Conservation (phyloP, 2,797 vertebrate species). For the Coendou prehensilis region DNA sequence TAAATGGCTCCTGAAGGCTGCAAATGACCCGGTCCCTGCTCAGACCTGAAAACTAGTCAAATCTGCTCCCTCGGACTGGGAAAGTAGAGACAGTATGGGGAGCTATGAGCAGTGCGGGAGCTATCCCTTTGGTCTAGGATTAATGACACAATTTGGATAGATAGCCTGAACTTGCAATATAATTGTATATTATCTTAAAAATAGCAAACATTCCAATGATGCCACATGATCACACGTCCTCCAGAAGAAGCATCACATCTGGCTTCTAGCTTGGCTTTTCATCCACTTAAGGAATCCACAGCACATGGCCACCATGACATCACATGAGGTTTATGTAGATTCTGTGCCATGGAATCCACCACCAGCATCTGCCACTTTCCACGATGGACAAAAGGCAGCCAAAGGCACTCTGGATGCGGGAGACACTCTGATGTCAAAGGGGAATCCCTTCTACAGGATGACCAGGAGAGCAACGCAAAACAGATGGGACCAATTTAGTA, state of each 20-base stretch:
- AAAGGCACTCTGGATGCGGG: not conserved
- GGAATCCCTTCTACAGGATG: constrained; percentile 48
- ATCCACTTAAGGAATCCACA: not conserved
- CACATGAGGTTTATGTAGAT: not conserved
- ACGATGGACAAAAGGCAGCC: constrained; percentile 39
- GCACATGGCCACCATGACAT: not conserved
- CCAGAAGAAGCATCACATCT: not conserved
- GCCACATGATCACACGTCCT: not conserved
- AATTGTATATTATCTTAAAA: not conserved
- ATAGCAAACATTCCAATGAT: not conserved
- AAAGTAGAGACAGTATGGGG: not conserved
- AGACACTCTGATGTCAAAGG: constrained; percentile 36
- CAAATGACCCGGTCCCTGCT: not conserved
- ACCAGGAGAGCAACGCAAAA: constrained; percentile 76
- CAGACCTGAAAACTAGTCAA: not conserved
- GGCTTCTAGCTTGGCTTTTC: not conserved
- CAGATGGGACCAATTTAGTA: constrained; percentile 74
- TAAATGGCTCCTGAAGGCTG: not conserved
- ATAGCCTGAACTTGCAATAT: not conserved
- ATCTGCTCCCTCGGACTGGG: not conserved
- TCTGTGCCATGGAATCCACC: not conserved
- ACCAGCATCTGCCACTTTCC: constrained; percentile 19
- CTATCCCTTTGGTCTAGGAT: not conserved
- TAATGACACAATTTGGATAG: not conserved
- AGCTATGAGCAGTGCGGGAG: not conserved